phyloP scores from a whole-genome alignment of 2,113 vertebrate genomes.

The Grallaria varia region DNA sequence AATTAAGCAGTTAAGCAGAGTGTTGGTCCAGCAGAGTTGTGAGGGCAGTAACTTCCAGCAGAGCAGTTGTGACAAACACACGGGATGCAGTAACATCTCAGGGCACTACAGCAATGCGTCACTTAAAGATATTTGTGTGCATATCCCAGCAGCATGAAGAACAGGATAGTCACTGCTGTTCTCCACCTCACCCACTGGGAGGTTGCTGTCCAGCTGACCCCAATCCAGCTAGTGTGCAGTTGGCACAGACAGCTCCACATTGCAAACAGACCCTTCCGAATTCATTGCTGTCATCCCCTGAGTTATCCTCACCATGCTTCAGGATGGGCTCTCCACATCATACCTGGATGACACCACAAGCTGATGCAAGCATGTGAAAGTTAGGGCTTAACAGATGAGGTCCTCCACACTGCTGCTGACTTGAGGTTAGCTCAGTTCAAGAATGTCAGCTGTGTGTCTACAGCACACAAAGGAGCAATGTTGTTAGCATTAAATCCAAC shows the following conservation, averaged over 20 bases:
- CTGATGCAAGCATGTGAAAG: not conserved
- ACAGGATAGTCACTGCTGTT: not conserved
- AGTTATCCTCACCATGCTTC: not conserved
- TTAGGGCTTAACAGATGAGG: not conserved
- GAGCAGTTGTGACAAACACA: not conserved
- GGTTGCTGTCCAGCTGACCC: not conserved
- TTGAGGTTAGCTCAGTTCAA: not conserved
- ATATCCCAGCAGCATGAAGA: not conserved
- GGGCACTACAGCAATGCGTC: not conserved
- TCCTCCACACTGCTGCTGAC: not conserved
- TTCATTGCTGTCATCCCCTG: not conserved
- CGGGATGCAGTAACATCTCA: not conserved
- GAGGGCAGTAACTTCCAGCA: not conserved
- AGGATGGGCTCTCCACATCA: not conserved
- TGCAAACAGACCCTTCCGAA: not conserved
- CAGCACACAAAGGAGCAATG: not conserved
- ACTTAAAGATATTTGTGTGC: not conserved
- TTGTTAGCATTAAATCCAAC: not conserved
- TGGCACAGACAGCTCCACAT: not conserved
- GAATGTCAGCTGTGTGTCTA: not conserved
- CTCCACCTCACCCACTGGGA: not conserved
- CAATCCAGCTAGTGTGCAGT: not conserved
- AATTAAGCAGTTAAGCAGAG: not conserved
- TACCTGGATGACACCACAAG: not conserved
- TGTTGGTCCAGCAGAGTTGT: not conserved